phyloP scores from a whole-genome alignment of 2,113 vertebrate species.

The Rafetus swinhoei region DNA sequence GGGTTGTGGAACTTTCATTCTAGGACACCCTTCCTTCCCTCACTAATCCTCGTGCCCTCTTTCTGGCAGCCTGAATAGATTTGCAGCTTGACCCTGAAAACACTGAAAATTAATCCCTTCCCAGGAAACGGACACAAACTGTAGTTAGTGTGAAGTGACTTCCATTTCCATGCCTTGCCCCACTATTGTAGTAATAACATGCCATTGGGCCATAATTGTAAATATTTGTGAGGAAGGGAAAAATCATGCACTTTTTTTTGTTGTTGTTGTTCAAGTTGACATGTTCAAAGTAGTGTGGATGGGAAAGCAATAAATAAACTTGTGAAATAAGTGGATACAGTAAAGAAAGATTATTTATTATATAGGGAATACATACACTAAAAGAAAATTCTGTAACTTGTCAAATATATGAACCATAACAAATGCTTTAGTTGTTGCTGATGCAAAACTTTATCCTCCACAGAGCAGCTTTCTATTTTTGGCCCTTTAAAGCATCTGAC shows the following conservation, averaged over 20 bases:
- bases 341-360: not conserved
- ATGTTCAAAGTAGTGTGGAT: not conserved
- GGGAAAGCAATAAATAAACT: not conserved
- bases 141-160: not conserved
- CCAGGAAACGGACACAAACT: not conserved
- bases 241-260: too few relatives aligned
- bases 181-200: not conserved
- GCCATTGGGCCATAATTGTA: not conserved
- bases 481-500: constrained; percentile 66
- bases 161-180: not conserved
- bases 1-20: not conserved
- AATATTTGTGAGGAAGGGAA: not conserved
- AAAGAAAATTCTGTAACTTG: constrained; percentile 51
- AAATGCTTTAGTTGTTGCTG: constrained; percentile 69
- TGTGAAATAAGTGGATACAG: not conserved
- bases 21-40: not conserved
- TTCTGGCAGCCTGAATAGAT: not conserved
- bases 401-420: constrained; percentile 61
- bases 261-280: constrained; percentile 24
- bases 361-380: not conserved
- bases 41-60: not conserved
- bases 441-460: constrained; percentile 63
- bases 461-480: constrained; percentile 76
- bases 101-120: not conserved
- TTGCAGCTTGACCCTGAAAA: not conserved